Percentiles rank a stretch among this genome's conserved stretches.
These are phyloP conservation scores for Oenanthe melanoleuca DNA, from an alignment of 2,113 vertebrate genomes.

Conservation along the genomic window DNA sequence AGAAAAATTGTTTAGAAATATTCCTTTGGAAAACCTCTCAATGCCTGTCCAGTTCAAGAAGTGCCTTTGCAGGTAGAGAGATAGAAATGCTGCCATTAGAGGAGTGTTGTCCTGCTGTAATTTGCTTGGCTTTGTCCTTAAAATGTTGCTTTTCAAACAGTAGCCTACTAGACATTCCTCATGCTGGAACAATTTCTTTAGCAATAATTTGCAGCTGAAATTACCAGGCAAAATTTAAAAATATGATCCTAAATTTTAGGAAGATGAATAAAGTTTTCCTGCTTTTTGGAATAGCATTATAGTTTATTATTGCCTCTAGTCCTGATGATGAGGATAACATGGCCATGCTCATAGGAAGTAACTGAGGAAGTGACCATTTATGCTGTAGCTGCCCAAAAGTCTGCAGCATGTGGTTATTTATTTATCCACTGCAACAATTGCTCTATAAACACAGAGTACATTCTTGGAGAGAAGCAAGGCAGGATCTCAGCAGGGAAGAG, in stretches of 20 bases:
- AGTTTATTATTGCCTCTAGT: background rate
- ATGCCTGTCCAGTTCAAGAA: background rate
- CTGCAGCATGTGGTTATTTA: conserved; percentile 23
- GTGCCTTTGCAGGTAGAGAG: background rate
- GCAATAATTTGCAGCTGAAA: background rate
- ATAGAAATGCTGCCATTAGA: background rate
- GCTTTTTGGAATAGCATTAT: background rate
- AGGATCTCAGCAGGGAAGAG: conserved; percentile 10
- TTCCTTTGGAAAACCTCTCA: background rate
- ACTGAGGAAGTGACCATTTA: conserved; percentile 28
- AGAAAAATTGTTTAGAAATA: background rate
- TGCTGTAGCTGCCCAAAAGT: background rate
- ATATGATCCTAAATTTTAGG: background rate
- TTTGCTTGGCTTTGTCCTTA: background rate
- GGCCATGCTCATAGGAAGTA: background rate
- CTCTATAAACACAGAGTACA: background rate
- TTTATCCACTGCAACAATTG: conserved; percentile 48
- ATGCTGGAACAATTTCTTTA: background rate
- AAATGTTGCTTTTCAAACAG: background rate
- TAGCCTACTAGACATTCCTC: background rate
- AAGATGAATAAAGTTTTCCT: background rate
- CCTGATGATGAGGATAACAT: background rate
- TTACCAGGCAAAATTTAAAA: background rate
- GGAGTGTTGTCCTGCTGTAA: background rate
- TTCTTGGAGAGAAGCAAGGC: conserved; percentile 9